Percentiles rank a stretch among this genome's conserved stretches.
These are phyloP conservation scores for Drosophila mettleri DNA, from an alignment of 2,888 invertebrate genomes.

Conservation along the genomic window DNA sequence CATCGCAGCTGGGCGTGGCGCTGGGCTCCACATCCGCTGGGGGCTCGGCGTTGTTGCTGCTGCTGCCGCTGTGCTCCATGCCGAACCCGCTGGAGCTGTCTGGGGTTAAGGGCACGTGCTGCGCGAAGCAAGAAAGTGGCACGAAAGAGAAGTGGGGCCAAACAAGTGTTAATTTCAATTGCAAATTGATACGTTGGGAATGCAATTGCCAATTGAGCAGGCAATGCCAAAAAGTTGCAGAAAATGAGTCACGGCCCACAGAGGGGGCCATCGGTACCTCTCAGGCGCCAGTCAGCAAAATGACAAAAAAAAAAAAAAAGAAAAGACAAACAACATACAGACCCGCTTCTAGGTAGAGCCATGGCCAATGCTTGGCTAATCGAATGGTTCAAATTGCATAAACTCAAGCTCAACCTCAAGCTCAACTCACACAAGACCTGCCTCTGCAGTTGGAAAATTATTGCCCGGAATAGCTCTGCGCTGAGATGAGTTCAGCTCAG, in stretches of 20 bases:
- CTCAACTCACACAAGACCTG: conserved; percentile 19
- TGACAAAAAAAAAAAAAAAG: conserved; percentile 4
- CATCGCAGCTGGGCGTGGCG: conserved; percentile 27
- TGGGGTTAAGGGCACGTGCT: conserved; percentile 46
- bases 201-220: conserved; percentile 41
- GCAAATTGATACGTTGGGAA: conserved; percentile 62
- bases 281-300: conserved; percentile 58
- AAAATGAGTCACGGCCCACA: conserved; percentile 34
- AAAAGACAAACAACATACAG: conserved; percentile 16
- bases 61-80: conserved; percentile 41
- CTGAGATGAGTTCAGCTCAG: neutral
- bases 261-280: conserved; percentile 20
- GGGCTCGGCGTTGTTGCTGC: conserved; percentile 23
- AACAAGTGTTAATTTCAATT: conserved; percentile 40
- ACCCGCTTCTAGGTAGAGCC: conserved; percentile 41
- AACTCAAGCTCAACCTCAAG: neutral
- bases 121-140: conserved; percentile 2
- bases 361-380: conserved; percentile 8
- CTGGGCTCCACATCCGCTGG: conserved; percentile 33
- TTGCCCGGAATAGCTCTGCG: neutral
- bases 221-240: conserved; percentile 26
- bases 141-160: conserved; percentile 3
- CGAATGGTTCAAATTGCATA: conserved; percentile 25
- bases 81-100: conserved; percentile 13
- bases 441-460: neutral